Evolutionary conservation across 1,140 invertebrate species (phyloP), one percentile per base, ranked within the genome.

Genomic region (Leptinotarsa defecta): DNA sequence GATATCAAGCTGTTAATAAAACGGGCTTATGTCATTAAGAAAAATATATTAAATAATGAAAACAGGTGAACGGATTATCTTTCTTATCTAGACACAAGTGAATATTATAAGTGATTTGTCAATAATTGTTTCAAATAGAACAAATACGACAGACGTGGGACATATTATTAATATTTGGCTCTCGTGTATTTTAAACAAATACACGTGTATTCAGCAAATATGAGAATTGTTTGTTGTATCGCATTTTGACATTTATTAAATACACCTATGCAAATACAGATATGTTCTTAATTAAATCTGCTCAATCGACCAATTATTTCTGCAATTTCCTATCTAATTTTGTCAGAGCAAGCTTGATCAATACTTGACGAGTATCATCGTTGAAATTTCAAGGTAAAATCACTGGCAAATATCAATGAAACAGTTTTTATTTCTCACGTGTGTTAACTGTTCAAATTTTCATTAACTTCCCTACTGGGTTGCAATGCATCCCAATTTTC

Each of bases 121-220:
- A 77, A 77, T 77, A 77, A 74, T 77, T 77, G 72, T 77, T 77
- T 74, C 76, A 77, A 77, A 77, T 77, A 74, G 71, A 77, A 77
- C 68, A 77, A 77, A 77, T 77, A 77, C 20, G 20, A 74, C 70
- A 74, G 76, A 71, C 76, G 67, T 43, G 68, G 68, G 68, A 63
- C 67, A 63, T 67, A 70, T 68, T 64, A 69, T 71, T 77, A 77
- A 68, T 77, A 77, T 71, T 71, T n/a, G 68, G 76, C 73, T 77
- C 68, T 73, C 68, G 76, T 74, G 49, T 74, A 71, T 74, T 77
- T 74, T 70, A 64, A 65, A 74, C 73, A 77, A 74, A 74, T 74
- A 77, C 72, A 77, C 73, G 72, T 77, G 76, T 65, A 57, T 77
- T 77, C 71, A 67, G 68, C 69, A 77, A 77, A 77, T 72, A 64